Conservation (phyloP, 1,140 invertebrate species). For the Meteorus sp. region DNA sequence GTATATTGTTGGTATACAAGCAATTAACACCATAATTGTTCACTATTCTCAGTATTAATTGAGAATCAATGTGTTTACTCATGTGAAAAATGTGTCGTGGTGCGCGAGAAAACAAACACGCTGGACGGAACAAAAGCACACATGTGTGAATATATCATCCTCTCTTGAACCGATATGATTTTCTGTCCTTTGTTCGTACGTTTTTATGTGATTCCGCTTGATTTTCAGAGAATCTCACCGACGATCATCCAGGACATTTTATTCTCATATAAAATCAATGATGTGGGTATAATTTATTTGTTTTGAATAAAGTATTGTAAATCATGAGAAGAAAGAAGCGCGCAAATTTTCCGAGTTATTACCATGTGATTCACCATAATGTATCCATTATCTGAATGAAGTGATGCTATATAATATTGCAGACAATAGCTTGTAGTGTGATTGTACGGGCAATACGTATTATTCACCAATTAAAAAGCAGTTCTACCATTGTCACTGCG, state of each 20-base stretch:
- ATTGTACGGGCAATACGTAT: slow-evolving; percentile 33
- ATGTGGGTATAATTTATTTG: not conserved
- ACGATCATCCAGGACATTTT: too few species aligned
- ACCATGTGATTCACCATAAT: slow-evolving; percentile 11
- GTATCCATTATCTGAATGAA: not conserved
- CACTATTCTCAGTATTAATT: slow-evolving; percentile 48
- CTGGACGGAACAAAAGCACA: slow-evolving; percentile 8
- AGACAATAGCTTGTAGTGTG: slow-evolving; percentile 50
- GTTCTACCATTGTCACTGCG: slow-evolving; percentile 37
- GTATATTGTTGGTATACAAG: slow-evolving; percentile 38
- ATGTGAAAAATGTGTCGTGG: slow-evolving; percentile 11
- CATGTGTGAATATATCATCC: slow-evolving; percentile 34
- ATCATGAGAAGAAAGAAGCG: not conserved
- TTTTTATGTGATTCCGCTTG: not conserved
- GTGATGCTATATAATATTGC: not conserved
- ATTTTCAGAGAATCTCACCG: too few species aligned
- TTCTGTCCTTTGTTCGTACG: too few species aligned
- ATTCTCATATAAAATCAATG: too few species aligned
- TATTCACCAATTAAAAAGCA: slow-evolving; percentile 56
- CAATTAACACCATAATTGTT: slow-evolving; percentile 54
- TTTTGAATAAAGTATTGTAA: too few species aligned
- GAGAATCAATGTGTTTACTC: slow-evolving; percentile 53
- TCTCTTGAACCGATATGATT: slow-evolving; percentile 11
- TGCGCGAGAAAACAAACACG: slow-evolving; percentile 15
- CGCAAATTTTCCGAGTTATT: slow-evolving; percentile 28